Evolutionary conservation across 2,888 invertebrate genomes (phyloP), one percentile per base, ranked within the genome.

Genomic region (Trypoxylon attenuatum): DNA sequence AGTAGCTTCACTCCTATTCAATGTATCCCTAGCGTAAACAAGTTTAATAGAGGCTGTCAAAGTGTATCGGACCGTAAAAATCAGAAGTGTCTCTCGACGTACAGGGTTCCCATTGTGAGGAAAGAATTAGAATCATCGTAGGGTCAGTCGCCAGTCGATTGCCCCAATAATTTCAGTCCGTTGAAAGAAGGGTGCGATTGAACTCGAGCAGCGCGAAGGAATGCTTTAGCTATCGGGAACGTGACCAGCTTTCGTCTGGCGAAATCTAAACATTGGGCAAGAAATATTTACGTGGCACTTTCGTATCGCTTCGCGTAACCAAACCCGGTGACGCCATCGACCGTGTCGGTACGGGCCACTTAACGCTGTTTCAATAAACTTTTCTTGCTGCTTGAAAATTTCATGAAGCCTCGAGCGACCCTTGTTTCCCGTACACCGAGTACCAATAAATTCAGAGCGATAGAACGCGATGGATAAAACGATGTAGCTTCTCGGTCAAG

Each of bases 211-310:
- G 54, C 64, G 66, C 58, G 23, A 41, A 45, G 41, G 47, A 45
- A 67, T 62, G 67, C 50, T 56, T 67, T 45, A 53, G 66, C 71
- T 72, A 71, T 70, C 61, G 70, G 47, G 71, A 79, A 82, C 82
- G 80, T 80, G 82, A 82, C 77, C 71, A 61, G 73, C 68, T 72
- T n/a, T 70, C 70, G 67, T 60, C 58, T 79, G 66, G 66, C 68
- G 69, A 68, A 82, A 79, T 73, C 80, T 79, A 82, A 82, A 82
- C 80, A 81, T 71, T 54, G 52, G 46, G 45, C 53, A 53, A 66
- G 69, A 74, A 76, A 67, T 71, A 67, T 70, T 77, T 69, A 63
- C 62, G 58, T 53, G 58, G 65, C 61, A 53, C 65, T 63, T 52
- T 45, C 19, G 38, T 54, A 58, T 45, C 63, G 59, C 61, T 60